Evolutionary conservation across 2,797 vertebrate genomes (phyloP), one percentile per base, ranked within the genome.

Genomic region (Astyanax mexicanus): DNA sequence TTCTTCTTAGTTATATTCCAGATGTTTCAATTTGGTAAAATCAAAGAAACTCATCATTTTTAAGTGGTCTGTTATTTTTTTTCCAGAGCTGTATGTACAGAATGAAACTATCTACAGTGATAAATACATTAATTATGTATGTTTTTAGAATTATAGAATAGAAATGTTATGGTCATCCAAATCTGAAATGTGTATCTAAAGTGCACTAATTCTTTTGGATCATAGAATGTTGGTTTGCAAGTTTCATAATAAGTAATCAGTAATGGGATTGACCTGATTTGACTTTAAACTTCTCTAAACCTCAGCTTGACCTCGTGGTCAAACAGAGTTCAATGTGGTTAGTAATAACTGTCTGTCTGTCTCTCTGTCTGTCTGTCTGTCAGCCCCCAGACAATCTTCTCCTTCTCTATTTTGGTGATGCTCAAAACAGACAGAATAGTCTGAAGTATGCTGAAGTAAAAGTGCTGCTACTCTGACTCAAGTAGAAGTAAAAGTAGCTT

Each of bases 311-410:
- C 21, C 27, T 21, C 49, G n/a, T 32, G 49, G 65, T 69, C 69
- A 42, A n/a, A n/a, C 38, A 45, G 38, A 75, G 40, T 73, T 29
- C 27, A 19, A 12, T 71, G 6, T 27, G 42, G 42, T 74, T 29
- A 67, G 49, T 60, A 15, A 66, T 74, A 47, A 67, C 42, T 60
- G 61, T 32, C 17, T 44, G 15, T 78, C 55, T 70, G 72, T 21
- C 37, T 40, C 19, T 42, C 58, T 19, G 38, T 32, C 38, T 70
- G 72, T 21, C 37, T 40, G 19, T 42, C 58, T 19, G 38, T 32
- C 38, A 57, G 15, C 19, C 51, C n/a, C 65, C 57, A 70, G 47
- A 42, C 55, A 42, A 6, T 35, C 54, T 66, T 47, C 40, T 66
- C 0, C 13, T 64, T 64, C 38, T 66, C 23, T 29, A 11, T 37